Conservation (phyloP, 37 sponge, comb jelly and placozoan species). For the Ephydatia muelleri region DNA sequence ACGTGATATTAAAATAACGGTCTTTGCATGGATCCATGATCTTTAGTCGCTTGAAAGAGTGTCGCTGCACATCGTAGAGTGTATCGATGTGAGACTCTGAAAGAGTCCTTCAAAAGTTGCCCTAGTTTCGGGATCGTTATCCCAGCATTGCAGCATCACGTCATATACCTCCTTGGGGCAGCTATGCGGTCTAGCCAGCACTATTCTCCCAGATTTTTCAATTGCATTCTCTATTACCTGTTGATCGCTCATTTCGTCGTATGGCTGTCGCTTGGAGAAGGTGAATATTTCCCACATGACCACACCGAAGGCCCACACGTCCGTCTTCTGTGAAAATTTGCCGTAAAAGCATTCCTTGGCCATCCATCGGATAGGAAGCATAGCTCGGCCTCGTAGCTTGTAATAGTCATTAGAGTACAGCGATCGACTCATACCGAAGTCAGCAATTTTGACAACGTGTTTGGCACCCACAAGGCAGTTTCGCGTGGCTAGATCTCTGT, state of each 20-base stretch:
- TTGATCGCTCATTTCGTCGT: conserved; percentile 38
- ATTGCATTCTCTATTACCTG: neutral
- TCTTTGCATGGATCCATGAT: neutral
- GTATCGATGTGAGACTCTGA: neutral
- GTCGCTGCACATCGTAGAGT: neutral
- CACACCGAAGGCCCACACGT: conserved; percentile 76
- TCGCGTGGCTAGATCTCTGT: conserved; percentile 73
- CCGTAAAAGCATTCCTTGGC: conserved; percentile 70
- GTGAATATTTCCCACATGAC: conserved; percentile 71
- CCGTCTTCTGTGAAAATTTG: conserved; percentile 57
- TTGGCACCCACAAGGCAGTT: conserved; percentile 70
- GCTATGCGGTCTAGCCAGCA: conserved; percentile 22
- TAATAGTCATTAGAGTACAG: conserved; percentile 66
- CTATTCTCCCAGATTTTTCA: neutral
- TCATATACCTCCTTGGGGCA: conserved; percentile 64
- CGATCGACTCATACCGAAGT: conserved; percentile 64
- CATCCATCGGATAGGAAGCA: conserved; percentile 77
- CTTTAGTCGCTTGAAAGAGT: neutral
- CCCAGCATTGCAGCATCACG: conserved; percentile 68
- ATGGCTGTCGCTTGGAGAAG: conserved; percentile 23
- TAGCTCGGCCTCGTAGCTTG: conserved; percentile 38
- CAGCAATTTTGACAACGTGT: conserved; percentile 59
- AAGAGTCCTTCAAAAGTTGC: conserved; percentile 57
- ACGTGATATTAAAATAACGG: neutral
- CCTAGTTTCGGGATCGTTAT: conserved; percentile 24